A percentile compares a stretch with the other conserved stretches of the same genome.
phyloP scores from a whole-genome alignment of 2,888 invertebrate species.

The Caenorhabditis virilis region DNA sequence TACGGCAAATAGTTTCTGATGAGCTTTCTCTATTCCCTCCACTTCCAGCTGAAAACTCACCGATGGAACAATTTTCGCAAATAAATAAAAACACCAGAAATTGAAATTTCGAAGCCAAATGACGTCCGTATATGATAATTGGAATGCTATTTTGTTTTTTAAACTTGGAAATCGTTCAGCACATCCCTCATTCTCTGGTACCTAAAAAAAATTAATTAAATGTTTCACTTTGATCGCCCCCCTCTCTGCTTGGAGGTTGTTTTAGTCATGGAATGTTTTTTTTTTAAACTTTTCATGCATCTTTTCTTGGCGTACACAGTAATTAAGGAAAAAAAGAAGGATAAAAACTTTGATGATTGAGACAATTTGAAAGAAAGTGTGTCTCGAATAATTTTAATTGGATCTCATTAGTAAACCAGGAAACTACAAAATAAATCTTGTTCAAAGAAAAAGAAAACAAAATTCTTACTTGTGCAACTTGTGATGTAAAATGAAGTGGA shows the following conservation, averaged over 20 bases:
- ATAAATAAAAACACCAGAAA: slow-evolving; percentile 59
- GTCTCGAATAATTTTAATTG: too few relatives aligned
- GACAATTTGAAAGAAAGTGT: too few relatives aligned
- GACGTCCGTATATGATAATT: slow-evolving; percentile 47
- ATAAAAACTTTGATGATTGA: too few relatives aligned
- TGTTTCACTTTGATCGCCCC: background rate
- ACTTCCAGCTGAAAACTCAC: too few relatives aligned
- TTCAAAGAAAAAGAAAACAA: background rate
- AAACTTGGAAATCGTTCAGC: slow-evolving; percentile 49
- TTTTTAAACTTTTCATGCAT: slow-evolving; percentile 1
- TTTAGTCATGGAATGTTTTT: too few relatives aligned
- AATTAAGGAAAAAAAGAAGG: too few relatives aligned
- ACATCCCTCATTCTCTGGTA: slow-evolving; percentile 51
- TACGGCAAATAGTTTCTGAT: too few relatives aligned
- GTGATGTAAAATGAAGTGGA: slow-evolving; percentile 60
- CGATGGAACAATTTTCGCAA: slow-evolving; percentile 51
- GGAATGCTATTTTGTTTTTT: slow-evolving; percentile 43
- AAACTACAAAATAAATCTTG: too few relatives aligned
- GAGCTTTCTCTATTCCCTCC: too few relatives aligned
- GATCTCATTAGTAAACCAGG: too few relatives aligned
- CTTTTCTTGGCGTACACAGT: too few relatives aligned
- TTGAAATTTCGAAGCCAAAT: slow-evolving; percentile 49
- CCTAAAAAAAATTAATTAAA: slow-evolving; percentile 21
- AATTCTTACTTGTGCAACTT: slow-evolving; percentile 43
- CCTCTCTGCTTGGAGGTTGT: too few relatives aligned